phyloP scores from a whole-genome alignment of 1,140 invertebrate genomes.

The Micrasema longulum region DNA sequence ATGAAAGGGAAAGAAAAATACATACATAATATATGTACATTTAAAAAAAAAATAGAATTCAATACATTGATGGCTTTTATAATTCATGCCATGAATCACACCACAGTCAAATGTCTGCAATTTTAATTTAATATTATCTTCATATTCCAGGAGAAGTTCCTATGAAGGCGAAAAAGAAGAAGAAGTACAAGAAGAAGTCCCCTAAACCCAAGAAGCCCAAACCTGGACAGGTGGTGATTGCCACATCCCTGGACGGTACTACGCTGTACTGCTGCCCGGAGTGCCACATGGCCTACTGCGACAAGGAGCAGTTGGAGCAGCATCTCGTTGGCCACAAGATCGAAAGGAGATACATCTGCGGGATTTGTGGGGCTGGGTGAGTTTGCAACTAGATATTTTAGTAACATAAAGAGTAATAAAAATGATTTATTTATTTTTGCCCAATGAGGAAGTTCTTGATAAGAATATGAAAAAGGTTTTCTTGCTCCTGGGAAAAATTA shows the following conservation, averaged over 20 bases:
- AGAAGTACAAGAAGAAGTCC: slow-evolving; percentile 85
- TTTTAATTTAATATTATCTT: background rate
- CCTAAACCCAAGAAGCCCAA: slow-evolving; percentile 78
- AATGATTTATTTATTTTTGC: too few relatives aligned
- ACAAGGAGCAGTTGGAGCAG: slow-evolving; percentile 80
- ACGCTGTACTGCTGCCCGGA: slow-evolving; percentile 82
- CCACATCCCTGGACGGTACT: slow-evolving; percentile 78
- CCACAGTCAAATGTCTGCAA: too few relatives aligned
- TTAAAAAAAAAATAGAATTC: too few relatives aligned
- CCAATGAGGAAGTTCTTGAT: too few relatives aligned
- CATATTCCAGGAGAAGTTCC: slow-evolving; percentile 27
- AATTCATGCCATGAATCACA: too few relatives aligned
- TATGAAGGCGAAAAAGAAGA: slow-evolving; percentile 75
- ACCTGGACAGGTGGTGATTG: slow-evolving; percentile 79
- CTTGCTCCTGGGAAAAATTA: too few relatives aligned
- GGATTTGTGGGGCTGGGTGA: slow-evolving; percentile 69
- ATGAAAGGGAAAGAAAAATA: too few relatives aligned
- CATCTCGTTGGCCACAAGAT: slow-evolving; percentile 83
- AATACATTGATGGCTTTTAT: too few relatives aligned
- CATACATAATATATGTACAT: too few relatives aligned
- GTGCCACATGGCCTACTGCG: slow-evolving; percentile 83
- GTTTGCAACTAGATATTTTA: too few relatives aligned
- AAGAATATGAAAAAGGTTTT: too few relatives aligned
- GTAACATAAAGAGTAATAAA: background rate
- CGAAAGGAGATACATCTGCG: slow-evolving; percentile 76